Percentiles rank a stretch among this genome's conserved stretches.
Conservation (phyloP, 2,797 vertebrate genomes). For the Potorous gilbertii region DNA sequence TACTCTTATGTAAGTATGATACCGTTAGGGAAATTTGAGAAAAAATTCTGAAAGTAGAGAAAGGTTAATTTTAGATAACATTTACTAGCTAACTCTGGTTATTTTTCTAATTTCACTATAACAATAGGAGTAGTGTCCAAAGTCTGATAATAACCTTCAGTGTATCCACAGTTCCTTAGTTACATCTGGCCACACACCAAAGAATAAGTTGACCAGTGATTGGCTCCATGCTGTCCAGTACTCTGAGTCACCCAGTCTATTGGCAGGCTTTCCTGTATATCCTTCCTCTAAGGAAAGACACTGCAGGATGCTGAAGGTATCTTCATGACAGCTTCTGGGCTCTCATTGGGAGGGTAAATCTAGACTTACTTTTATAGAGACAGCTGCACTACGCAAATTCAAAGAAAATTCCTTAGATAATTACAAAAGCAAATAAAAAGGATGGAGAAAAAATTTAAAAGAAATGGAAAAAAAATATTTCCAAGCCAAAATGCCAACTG, state of each 20-base stretch:
- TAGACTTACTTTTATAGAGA: slow-evolving; percentile 69
- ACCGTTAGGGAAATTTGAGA: not conserved
- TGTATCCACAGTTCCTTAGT: not conserved
- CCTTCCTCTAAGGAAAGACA: slow-evolving; percentile 25
- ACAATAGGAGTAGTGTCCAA: not conserved
- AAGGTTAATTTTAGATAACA: slow-evolving; percentile 17
- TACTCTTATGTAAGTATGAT: not conserved
- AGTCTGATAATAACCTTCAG: slow-evolving; percentile 35
- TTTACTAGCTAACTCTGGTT: slow-evolving; percentile 11
- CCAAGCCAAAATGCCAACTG: slow-evolving; percentile 49
- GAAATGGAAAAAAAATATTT: slow-evolving; percentile 57
- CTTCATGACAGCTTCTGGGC: slow-evolving; percentile 63
- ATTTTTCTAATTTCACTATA: slow-evolving; percentile 49
- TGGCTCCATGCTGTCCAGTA: not conserved
- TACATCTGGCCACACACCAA: slow-evolving; percentile 30
- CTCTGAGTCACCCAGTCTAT: slow-evolving; percentile 10
- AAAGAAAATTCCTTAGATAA: slow-evolving; percentile 66
- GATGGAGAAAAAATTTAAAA: slow-evolving; percentile 37
- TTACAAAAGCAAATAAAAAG: slow-evolving; percentile 68
- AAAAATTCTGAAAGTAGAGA: slow-evolving; percentile 53
- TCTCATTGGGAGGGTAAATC: slow-evolving; percentile 64
- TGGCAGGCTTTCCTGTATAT: slow-evolving; percentile 18
- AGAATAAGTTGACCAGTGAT: slow-evolving; percentile 31
- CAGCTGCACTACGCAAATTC: slow-evolving; percentile 63
- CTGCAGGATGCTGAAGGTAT: slow-evolving; percentile 42